Evolutionary conservation across 2,113 vertebrate species (phyloP), one percentile per base, ranked within the genome.

Genomic region (Callionymus lyra): DNA sequence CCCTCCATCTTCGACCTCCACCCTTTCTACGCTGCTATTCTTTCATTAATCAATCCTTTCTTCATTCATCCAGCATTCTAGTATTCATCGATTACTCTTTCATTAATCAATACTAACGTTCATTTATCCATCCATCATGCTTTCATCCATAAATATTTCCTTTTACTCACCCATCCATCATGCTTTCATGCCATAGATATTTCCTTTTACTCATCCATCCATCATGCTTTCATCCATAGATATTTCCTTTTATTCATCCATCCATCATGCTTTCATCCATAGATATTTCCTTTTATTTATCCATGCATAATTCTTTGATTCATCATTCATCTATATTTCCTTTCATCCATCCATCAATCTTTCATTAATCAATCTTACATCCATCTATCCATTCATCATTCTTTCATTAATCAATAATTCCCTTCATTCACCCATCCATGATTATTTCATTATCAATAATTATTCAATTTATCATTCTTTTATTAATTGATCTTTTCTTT

Each of bases 51-150:
- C n/a, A n/a, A n/a, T n/a, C n/a, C n/a, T n/a, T n/a, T n/a, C n/a
- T n/a, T n/a, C n/a, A n/a, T n/a, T n/a, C n/a, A n/a, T n/a, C n/a
- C n/a, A n/a, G n/a, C 4, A 10, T 2, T 34, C 33, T 2, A 34
- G 6, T 6, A 34, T 34, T 34, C 14, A 52, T 65, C 5, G 46
- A 17, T 0, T 55, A 70, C 1, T 56, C 60, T 16, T 87, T 72
- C 38, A 68, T 87, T 49, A 56, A 47, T 2, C 53, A 35, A 18
- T 60, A 81, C 44, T 84, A 87, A 0, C 83, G 80, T 2, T 50
- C 70, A 41, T 49, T 56, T 9, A 63, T 74, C 1, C 2, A 44
- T 32, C 34, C 63, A n/a, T n/a, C n/a, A n/a, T n/a, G n/a, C n/a
- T n/a, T n/a, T n/a, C n/a, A n/a, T n/a, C n/a, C n/a, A n/a, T 6